A percentile compares a stretch with the other conserved stretches of the same genome.
phyloP scores from a whole-genome alignment of 53 echinoderm and acorn worm species.

The Patiria pectinifera region DNA sequence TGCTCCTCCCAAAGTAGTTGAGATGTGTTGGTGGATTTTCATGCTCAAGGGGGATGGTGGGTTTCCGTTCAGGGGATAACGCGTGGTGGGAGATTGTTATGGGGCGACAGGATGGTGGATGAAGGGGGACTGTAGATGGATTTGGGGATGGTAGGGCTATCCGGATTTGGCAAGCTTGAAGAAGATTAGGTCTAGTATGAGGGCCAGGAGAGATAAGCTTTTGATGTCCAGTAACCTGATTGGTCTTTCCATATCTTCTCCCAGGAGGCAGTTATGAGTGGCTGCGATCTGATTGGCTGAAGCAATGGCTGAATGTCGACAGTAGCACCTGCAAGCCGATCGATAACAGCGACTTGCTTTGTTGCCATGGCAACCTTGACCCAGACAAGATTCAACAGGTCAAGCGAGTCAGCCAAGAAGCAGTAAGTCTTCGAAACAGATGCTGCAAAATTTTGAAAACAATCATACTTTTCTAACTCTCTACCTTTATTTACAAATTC shows the following conservation, averaged over 20 bases:
- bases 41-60: no score
- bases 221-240: neutral
- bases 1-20: no score
- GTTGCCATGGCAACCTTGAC: slow-evolving; percentile 85
- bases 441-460: slow-evolving; percentile 70
- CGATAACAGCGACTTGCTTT: slow-evolving; percentile 70
- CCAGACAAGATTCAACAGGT: slow-evolving; percentile 81
- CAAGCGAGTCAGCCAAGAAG: slow-evolving; percentile 82
- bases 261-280: slow-evolving; percentile 79
- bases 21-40: no score
- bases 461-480: neutral
- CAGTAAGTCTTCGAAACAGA: slow-evolving; percentile 73
- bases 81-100: no score
- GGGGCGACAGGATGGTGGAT: no score
- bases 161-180: no score
- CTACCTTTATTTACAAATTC: no score
- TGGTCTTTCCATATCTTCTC: neutral
- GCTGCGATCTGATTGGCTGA: slow-evolving; percentile 88
- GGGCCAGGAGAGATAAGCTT: neutral
- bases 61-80: no score
- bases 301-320: slow-evolving; percentile 79
- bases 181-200: no score
- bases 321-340: slow-evolving; percentile 52
- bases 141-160: no score
- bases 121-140: no score